Evolutionary conservation across 2,797 vertebrate genomes (phyloP), one percentile per base, ranked within the genome.

Genomic region (Macropus fuliginosus): DNA sequence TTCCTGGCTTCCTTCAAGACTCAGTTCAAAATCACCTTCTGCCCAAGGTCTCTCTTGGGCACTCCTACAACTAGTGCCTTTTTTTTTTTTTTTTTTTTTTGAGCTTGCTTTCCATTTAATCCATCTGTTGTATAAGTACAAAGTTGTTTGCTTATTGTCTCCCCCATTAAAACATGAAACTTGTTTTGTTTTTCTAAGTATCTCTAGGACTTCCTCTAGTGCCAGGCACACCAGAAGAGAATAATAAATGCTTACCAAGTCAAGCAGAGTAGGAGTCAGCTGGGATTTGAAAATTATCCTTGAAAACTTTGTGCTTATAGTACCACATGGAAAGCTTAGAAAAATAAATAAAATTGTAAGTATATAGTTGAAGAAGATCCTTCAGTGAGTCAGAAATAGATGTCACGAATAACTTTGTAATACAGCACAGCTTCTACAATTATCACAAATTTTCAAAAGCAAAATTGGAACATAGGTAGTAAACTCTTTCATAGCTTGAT

Each of bases 371-470:
- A 94, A 50, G 94, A 92, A 97, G 93, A 93, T 27, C 52, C 96
- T 96, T 29, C 90, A 28, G 31, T 91, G 46, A 93, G 46, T 94
- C 95, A 95, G 50, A 96, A 96, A 97, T 90, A 94, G 94, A 91
- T 91, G 91, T 95, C 92, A 91, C 90, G 96, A 96, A 93, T 74
- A 74, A 90, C 54, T 92, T 91, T 91, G n/a, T 91, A 95, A 94
- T 74, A 91, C 24, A 29, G 18, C 31, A 74, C 12, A 54, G 91
- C 54, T 93, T 97, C 90, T 94, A 91, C 52, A 96, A 93, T 94
- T 91, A 89, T 12, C 54, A 1, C 74, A 96, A 89, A 93, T 92
- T 59, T 87, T 52, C 34, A 55, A 95, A 93, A 92, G 56, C 40
- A 95, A 91, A 87, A 54, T 10, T 94, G 93, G 34, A 93, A 87